phyloP scores from a whole-genome alignment of 35 echinoderm and acorn worm species.

The Eucidaris tribuloides region DNA sequence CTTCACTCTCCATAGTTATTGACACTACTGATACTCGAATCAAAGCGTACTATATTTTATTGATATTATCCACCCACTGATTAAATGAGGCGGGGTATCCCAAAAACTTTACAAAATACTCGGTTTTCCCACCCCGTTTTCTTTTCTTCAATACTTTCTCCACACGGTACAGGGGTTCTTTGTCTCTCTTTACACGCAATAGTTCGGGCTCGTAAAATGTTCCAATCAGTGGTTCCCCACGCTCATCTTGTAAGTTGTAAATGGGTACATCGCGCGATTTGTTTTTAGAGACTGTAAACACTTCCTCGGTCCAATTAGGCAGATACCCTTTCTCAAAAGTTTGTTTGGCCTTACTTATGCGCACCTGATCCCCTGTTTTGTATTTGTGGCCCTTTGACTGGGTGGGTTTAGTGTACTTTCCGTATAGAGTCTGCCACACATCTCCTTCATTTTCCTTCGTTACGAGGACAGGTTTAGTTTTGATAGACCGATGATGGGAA shows the following conservation, averaged over 20 bases:
- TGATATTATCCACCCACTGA: slow-evolving; percentile 50
- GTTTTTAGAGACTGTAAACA: not conserved
- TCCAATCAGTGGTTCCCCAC: not conserved
- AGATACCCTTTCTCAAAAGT: slow-evolving; percentile 39
- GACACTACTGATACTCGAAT: not conserved
- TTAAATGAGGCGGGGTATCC: slow-evolving; percentile 77
- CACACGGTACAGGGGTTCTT: slow-evolving; percentile 25
- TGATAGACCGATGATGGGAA: slow-evolving; percentile 1
- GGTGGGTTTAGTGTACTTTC: not conserved
- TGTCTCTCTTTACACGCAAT: not conserved
- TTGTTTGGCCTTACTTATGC: slow-evolving; percentile 28
- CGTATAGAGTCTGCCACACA: not conserved
- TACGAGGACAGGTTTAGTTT: not conserved
- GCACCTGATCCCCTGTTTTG: slow-evolving; percentile 1
- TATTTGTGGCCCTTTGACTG: not conserved
- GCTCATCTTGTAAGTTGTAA: not conserved
- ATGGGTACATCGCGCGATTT: not conserved
- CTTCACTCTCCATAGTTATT: slow-evolving; percentile 11
- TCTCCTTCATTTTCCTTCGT: slow-evolving; percentile 8
- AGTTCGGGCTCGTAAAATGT: slow-evolving; percentile 32
- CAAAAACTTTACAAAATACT: slow-evolving; percentile 79
- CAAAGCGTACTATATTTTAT: not conserved
- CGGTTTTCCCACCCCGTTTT: slow-evolving; percentile 23
- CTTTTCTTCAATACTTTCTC: slow-evolving; percentile 58
- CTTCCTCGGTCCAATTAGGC: slow-evolving; percentile 36